A percentile compares a stretch with the other conserved stretches of the same genome.
Conservation (phyloP, 2,113 vertebrate species). For the Sinocyclocheilus maitianheensis region DNA sequence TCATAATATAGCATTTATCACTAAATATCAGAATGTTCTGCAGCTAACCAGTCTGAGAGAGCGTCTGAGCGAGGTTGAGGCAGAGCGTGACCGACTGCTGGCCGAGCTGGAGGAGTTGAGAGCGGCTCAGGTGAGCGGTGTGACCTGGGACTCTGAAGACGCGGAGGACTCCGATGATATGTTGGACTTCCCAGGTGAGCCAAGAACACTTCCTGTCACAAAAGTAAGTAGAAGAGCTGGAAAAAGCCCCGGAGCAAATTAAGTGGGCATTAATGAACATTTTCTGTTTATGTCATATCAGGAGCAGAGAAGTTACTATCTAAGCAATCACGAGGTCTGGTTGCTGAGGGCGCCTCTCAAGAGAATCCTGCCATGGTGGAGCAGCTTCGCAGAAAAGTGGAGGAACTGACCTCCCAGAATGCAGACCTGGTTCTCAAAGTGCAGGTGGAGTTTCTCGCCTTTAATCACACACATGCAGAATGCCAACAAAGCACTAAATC, state of each 20-base stretch:
- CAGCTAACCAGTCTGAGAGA: constrained; percentile 82
- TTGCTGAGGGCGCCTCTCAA: constrained; percentile 67
- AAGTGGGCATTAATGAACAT: background rate
- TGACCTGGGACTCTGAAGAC: constrained; percentile 72
- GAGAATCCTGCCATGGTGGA: constrained; percentile 70
- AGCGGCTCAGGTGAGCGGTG: constrained; percentile 72
- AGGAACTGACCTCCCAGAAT: constrained; percentile 83
- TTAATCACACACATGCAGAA: background rate
- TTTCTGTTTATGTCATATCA: constrained; percentile 49
- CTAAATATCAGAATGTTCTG: background rate
- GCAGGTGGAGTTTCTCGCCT: constrained; percentile 74
- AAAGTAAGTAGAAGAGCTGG: background rate
- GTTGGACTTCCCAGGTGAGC: constrained; percentile 82
- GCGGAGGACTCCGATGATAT: constrained; percentile 86
- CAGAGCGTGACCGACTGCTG: constrained; percentile 81
- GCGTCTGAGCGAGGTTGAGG: constrained; percentile 72
- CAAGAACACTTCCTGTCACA: background rate
- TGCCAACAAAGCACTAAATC: background rate
- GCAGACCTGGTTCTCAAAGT: constrained; percentile 89
- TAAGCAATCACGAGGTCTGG: constrained; percentile 71
- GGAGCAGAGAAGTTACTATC: constrained; percentile 81
- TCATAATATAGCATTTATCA: background rate
- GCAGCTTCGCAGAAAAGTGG: constrained; percentile 81
- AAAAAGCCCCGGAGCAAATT: background rate
- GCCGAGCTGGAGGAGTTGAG: constrained; percentile 80